Conservation (phyloP, 1,140 invertebrate species). For the Brevipalpus yothersi region DNA sequence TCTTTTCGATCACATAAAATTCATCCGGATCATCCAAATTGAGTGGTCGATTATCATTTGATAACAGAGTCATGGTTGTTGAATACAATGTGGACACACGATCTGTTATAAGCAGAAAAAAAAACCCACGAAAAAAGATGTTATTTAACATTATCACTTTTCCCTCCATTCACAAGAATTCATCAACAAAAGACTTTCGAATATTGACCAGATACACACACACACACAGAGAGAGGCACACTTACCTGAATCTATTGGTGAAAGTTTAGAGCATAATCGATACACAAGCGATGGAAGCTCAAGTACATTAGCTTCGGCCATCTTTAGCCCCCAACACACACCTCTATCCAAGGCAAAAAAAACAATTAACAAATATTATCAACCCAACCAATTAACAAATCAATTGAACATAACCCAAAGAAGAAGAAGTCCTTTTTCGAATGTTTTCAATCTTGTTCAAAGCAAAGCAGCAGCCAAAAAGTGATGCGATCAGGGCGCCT, state of each 20-base stretch:
- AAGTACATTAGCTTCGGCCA: not conserved
- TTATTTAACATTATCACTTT: too few relatives aligned
- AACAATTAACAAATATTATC: too few relatives aligned
- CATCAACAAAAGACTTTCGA: not conserved
- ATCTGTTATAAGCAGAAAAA: not conserved
- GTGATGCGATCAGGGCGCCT: too few relatives aligned
- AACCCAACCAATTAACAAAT: too few relatives aligned
- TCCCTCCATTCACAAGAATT: too few relatives aligned
- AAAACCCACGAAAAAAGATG: too few relatives aligned
- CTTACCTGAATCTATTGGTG: not conserved
- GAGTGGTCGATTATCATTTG: not conserved
- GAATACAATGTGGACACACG: not conserved
- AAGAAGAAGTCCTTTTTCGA: too few relatives aligned
- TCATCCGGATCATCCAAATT: slow-evolving; percentile 4
- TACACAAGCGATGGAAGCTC: slow-evolving; percentile 2
- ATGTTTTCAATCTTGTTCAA: too few relatives aligned
- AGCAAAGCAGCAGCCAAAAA: too few relatives aligned
- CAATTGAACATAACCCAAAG: too few relatives aligned
- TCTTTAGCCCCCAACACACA: too few relatives aligned
- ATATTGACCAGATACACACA: not conserved
- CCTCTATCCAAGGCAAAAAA: too few relatives aligned
- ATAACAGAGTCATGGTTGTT: not conserved
- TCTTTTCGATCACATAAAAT: slow-evolving; percentile 3
- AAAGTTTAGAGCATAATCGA: slow-evolving; percentile 1
- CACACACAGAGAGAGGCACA: not conserved